A percentile compares a stretch with the other conserved stretches of the same genome.
Conservation (phyloP, 1,140 invertebrate genomes). For the Heliconius hermathena region DNA sequence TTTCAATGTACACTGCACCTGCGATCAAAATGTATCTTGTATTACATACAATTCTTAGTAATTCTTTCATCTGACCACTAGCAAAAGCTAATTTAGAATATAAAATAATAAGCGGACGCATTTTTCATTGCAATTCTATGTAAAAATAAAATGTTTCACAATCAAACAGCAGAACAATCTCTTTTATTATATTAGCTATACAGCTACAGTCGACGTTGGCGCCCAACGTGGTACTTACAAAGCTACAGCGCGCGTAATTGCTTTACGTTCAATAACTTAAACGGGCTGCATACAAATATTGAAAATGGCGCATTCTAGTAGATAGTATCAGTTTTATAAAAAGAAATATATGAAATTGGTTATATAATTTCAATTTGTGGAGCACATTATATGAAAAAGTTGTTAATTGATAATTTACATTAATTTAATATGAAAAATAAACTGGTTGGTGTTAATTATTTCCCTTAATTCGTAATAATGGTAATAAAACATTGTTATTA, state of each 20-base stretch:
- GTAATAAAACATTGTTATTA: no score
- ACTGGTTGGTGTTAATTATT: no score
- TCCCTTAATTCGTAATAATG: no score
- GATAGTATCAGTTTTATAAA: background rate
- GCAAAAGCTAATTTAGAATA: no score
- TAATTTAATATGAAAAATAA: no score
- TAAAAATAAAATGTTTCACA: background rate
- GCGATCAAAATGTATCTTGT: no score
- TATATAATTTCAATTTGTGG: background rate
- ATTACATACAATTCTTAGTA: no score
- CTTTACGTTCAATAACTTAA: conserved; percentile 38
- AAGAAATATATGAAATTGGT: background rate
- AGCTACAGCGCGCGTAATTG: conserved; percentile 33
- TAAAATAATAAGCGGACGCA: background rate
- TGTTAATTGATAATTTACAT: no score
- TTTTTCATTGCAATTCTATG: background rate
- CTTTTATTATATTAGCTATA: conserved; percentile 10
- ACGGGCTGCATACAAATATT: conserved; percentile 35
- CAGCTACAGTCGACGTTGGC: conserved; percentile 21
- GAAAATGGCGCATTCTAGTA: conserved; percentile 27
- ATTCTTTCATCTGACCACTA: no score
- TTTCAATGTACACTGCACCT: no score
- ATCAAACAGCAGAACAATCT: background rate
- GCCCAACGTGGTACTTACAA: conserved; percentile 35
- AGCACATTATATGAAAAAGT: no score